Conservation (phyloP, 2,888 invertebrate genomes). For the Euplexia lucipara region DNA sequence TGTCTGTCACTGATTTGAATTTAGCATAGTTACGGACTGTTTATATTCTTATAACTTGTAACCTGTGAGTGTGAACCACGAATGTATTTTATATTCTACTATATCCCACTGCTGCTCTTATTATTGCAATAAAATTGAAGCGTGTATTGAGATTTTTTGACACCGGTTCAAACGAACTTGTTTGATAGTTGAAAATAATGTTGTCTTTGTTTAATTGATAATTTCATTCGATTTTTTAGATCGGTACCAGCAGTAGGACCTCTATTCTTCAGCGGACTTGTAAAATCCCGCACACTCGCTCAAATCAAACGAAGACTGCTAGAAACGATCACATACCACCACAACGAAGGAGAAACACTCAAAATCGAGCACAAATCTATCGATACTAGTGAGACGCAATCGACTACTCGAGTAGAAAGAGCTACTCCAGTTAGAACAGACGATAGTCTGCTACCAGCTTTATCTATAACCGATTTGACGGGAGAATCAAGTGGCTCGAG, state of each 20-base stretch:
- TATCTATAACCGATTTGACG: slow-evolving; percentile 77
- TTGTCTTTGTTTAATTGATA: too few species aligned
- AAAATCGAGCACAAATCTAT: slow-evolving; percentile 58
- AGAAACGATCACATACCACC: slow-evolving; percentile 79
- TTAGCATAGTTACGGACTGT: too few species aligned
- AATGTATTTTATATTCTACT: too few species aligned
- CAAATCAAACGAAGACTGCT: slow-evolving; percentile 80
- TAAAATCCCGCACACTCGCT: slow-evolving; percentile 80
- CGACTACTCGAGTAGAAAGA: slow-evolving; percentile 44
- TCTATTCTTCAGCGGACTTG: slow-evolving; percentile 84
- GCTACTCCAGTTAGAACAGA: slow-evolving; percentile 56
- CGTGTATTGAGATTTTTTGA: too few species aligned
- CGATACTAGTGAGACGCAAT: slow-evolving; percentile 38
- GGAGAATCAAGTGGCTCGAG: slow-evolving; percentile 69
- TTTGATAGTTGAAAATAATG: not conserved
- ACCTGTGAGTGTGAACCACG: too few species aligned
- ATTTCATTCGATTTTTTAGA: too few species aligned
- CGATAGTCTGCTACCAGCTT: slow-evolving; percentile 69
- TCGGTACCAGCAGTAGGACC: slow-evolving; percentile 80
- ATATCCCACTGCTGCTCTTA: too few species aligned
- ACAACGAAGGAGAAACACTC: slow-evolving; percentile 69
- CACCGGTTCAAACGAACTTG: not conserved
- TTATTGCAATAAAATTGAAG: too few species aligned
- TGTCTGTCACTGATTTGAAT: too few species aligned
- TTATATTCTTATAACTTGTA: too few species aligned